Conservation (phyloP, 2,797 vertebrate species). For the Pipistrellus kuhlii region DNA sequence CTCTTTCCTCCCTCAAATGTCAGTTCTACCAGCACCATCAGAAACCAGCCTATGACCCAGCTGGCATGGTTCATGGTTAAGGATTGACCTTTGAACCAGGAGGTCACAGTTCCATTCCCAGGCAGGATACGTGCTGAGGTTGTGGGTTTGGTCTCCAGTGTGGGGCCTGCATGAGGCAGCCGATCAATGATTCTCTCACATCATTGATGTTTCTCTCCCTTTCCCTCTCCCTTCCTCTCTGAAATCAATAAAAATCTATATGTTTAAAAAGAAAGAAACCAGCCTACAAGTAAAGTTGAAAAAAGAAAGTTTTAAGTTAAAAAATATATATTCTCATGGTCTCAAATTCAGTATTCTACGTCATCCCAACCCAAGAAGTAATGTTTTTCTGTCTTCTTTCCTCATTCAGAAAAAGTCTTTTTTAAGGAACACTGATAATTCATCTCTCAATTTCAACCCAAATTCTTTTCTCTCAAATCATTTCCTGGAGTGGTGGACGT, state of each 20-base stretch:
- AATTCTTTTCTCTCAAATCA: slow-evolving; percentile 8
- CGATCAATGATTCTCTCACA: no score
- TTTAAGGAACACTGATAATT: background rate
- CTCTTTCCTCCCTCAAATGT: slow-evolving; percentile 57
- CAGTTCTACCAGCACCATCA: slow-evolving; percentile 5
- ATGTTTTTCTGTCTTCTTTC: background rate
- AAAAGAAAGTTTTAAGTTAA: background rate
- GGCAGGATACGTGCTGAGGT: no score
- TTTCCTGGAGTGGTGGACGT: background rate
- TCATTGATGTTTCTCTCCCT: no score
- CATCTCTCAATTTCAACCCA: background rate
- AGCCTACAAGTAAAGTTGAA: no score
- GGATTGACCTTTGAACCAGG: no score
- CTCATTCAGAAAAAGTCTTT: slow-evolving; percentile 12
- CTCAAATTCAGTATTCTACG: background rate
- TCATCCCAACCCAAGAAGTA: background rate
- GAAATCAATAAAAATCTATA: no score
- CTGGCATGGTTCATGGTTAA: no score
- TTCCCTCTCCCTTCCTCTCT: no score
- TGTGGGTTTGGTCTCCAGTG: no score
- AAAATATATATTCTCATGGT: slow-evolving; percentile 6
- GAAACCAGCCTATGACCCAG: background rate
- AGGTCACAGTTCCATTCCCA: no score
- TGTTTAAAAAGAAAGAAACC: no score
- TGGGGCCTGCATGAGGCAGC: no score